Evolutionary conservation across 2,888 invertebrate genomes (phyloP).

Genomic region (Caenorhabditis becei): DNA sequence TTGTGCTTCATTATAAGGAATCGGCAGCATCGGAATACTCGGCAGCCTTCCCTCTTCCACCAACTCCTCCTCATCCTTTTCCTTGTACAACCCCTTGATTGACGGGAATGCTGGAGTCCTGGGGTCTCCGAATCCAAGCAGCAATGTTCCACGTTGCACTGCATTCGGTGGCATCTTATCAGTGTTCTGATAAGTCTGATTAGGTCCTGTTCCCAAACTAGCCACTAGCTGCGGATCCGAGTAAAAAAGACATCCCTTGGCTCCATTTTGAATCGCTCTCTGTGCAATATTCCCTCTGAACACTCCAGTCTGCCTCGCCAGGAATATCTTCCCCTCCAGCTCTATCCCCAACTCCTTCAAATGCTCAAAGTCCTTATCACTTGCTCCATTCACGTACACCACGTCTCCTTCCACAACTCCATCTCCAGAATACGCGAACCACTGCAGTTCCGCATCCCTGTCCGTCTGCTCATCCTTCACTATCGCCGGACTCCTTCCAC

Average conservation of each 20-base stretch:
- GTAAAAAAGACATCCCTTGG: constrained; percentile 81
- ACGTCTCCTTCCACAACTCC: constrained; percentile 74
- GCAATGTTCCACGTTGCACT: constrained; percentile 83
- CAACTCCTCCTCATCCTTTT: constrained; percentile 61
- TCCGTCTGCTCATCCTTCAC: constrained; percentile 67
- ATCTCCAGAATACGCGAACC: constrained; percentile 76
- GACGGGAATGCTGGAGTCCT: constrained; percentile 84
- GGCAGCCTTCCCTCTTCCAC: constrained; percentile 73
- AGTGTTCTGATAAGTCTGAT: constrained; percentile 57
- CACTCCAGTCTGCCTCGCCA: constrained; percentile 83
- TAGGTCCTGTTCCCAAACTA: constrained; percentile 61
- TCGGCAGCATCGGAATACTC: constrained; percentile 82
- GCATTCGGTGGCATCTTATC: constrained; percentile 83
- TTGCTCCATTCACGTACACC: constrained; percentile 77
- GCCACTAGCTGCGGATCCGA: constrained; percentile 80
- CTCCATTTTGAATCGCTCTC: constrained; percentile 72
- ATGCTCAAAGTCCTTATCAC: constrained; percentile 68
- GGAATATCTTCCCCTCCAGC: constrained; percentile 82
- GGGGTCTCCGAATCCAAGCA: constrained; percentile 83
- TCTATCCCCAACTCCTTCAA: constrained; percentile 66
- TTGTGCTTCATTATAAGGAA: constrained; percentile 82
- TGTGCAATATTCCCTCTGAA: constrained; percentile 82
- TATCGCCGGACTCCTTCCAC: constrained; percentile 69
- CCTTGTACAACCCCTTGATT: constrained; percentile 80
- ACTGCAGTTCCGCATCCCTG: constrained; percentile 68